Base-by-base conservation (phyloP, 2,797 vertebrate species). In the Ctenochaetus hawaiiensis region DNA sequence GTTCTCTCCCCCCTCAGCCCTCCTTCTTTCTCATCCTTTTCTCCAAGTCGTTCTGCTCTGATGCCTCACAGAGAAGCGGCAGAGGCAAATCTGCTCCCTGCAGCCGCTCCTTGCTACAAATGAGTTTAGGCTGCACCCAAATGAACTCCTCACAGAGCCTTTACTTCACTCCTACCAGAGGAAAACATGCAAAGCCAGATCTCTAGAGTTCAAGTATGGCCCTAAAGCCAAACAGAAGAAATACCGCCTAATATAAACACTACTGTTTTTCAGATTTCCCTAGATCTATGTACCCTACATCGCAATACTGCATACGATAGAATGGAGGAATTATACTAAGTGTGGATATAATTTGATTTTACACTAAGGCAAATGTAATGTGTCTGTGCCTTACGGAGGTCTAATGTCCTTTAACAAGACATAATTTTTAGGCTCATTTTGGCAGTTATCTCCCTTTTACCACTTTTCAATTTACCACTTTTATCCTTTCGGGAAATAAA, bases 51-150 rank as follows among this genome's bases (percentile, higher is more conserved):
- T 94, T 95, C 91, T 90, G 92, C 93, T 93, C 87, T 37, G 88
- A 80, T 92, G 93, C 79, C 74, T 93, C 88, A 75, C 88, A 85
- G 91, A 92, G 90, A 82, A 87, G 86, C 52, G 14, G 82, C 80
- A 30, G 79, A 88, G 76, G 90, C 85, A 93, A 92, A 94, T 92
- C 93, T 87, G 84, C 88, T 92, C 86, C 82, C 85, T 87, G 80
- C 91, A 91, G 92, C 87, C 87, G 53, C 85, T 83, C 76, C 76
- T 80, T 56, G 81, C 78, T 72, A 86, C 90, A 93, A 92, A 94
- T 93, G 88, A 91, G 90, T 90, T 87, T 77, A 82, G 88, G 77
- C 84, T 84, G 83, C 83, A 90, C 78, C 87, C 83, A 91, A 92
- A 93, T 93, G 85, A 90, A 91, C 88, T 91, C 81, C 83, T 91